Base-by-base conservation (phyloP, 2,888 invertebrate genomes). In the Gibbula magus region DNA sequence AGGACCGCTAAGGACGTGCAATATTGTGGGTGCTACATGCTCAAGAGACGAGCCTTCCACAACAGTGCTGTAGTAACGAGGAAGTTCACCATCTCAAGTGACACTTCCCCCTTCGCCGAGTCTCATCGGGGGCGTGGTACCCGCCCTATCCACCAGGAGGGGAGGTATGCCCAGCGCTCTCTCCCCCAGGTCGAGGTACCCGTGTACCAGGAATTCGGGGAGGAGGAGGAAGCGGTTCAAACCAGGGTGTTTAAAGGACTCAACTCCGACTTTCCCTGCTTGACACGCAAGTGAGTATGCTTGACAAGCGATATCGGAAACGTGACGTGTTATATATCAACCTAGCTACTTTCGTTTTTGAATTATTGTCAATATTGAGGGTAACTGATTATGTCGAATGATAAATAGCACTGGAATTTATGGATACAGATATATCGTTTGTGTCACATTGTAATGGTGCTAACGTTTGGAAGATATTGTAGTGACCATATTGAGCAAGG, bases 211-310 rank as follows among this genome's bases (percentile, higher is more conserved):
- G 82, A 82, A 22, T 5, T 56, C 10, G 35, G 54, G 0, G 52
- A 29, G 1, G 45, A n/a, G n/a, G 81, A 79, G 29, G 79, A 77
- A 22, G 39, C 74, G 13, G 22, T 45, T 20, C 51, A 53, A 8
- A 20, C 32, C 4, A 70, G 77, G 1, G 61, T 75, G 8, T 91
- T 91, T 78, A 86, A 86, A 75, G 91, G 91, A 35, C 83, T 91
- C 83, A 86, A 89, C 0, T 89, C 90, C 51, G 89, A 89, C 35
- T 91, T 91, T 77, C 91, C 91, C 0, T 91, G 91, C 80, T 77
- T 91, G 18, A 83, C 88, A 1, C 87, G 86, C 86, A 89, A 88
- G 91, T 91, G 85, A 86, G 89, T 82, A 51, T n/a, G n/a, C 61
- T 29, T 25, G 3, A 18, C 7, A 66, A n/a, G n/a, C n/a, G n/a